These are phyloP conservation scores for Corynorhinus townsendii DNA, from an alignment of 2,113 vertebrate genomes.

Conservation along the genomic window DNA sequence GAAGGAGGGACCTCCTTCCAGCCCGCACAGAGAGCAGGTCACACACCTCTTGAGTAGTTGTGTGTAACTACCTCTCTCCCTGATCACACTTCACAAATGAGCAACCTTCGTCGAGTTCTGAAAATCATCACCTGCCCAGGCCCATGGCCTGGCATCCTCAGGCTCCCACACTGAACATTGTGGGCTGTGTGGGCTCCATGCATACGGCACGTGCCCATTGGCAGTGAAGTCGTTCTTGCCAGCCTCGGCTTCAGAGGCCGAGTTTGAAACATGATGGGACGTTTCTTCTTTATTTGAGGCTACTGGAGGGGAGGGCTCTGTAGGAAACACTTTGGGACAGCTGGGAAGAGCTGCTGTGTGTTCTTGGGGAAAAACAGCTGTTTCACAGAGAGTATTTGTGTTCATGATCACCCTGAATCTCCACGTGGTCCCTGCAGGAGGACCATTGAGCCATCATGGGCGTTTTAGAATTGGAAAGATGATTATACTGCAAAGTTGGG, in stretches of 20 bases:
- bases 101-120: background rate
- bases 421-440: no score
- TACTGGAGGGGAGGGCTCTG: background rate
- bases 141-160: background rate
- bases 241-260: no score
- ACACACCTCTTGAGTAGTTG: accelerated
- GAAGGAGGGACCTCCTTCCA: accelerated
- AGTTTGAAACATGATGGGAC: accelerated
- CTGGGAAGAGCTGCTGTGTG: background rate
- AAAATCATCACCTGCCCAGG: background rate
- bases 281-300: background rate
- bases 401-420: background rate
- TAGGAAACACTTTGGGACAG: accelerated
- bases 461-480: background rate
- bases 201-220: accelerated
- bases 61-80: background rate
- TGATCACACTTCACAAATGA: background rate
- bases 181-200: accelerated
- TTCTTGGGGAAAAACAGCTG: background rate
- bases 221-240: accelerated
- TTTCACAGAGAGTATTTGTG: accelerated
- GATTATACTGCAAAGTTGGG: accelerated
- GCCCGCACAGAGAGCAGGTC: accelerated
- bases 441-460: background rate
- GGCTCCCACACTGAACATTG: background rate